Evolutionary conservation across 1,140 invertebrate genomes (phyloP).

Genomic region (Drosophila bocki): DNA sequence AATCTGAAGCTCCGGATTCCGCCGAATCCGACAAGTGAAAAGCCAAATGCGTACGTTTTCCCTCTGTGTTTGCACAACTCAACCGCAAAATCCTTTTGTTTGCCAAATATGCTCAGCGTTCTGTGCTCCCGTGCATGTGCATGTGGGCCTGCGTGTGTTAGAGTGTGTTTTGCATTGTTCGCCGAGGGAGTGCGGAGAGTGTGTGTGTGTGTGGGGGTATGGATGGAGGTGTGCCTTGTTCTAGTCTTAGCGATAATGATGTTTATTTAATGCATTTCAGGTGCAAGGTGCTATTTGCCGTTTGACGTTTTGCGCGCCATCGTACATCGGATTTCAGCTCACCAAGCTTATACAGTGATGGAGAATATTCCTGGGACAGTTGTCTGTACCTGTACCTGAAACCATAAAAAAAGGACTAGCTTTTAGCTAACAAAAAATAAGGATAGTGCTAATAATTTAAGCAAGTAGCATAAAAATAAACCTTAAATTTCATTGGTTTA

Average conservation of each 20-base stretch:
- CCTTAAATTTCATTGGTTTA: neutral
- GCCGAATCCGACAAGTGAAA: conserved; percentile 44
- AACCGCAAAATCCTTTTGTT: conserved; percentile 77
- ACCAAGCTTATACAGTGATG: conserved; percentile 8
- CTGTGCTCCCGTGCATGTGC: conserved; percentile 14
- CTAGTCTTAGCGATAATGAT: conserved; percentile 79
- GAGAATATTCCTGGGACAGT: neutral
- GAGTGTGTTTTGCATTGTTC: conserved; percentile 45
- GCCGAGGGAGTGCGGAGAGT: neutral
- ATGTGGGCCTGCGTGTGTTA: conserved; percentile 4
- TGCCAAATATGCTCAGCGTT: conserved; percentile 61
- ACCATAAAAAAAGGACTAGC: neutral
- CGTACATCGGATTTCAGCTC: conserved; percentile 58
- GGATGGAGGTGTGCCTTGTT: conserved; percentile 31
- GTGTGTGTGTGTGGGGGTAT: conserved; percentile 8
- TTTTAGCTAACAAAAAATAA: neutral
- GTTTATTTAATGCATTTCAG: conserved; percentile 83
- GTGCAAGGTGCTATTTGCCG: conserved; percentile 79
- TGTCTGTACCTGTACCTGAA: neutral
- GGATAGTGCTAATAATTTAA: neutral
- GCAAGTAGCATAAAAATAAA: no score
- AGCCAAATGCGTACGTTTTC: conserved; percentile 58
- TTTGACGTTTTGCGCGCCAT: conserved; percentile 72
- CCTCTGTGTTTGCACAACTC: conserved; percentile 63
- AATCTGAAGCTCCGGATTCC: conserved; percentile 14